phyloP scores from a whole-genome alignment of 2,113 vertebrate species.

The Phylloscopus trochiloides region DNA sequence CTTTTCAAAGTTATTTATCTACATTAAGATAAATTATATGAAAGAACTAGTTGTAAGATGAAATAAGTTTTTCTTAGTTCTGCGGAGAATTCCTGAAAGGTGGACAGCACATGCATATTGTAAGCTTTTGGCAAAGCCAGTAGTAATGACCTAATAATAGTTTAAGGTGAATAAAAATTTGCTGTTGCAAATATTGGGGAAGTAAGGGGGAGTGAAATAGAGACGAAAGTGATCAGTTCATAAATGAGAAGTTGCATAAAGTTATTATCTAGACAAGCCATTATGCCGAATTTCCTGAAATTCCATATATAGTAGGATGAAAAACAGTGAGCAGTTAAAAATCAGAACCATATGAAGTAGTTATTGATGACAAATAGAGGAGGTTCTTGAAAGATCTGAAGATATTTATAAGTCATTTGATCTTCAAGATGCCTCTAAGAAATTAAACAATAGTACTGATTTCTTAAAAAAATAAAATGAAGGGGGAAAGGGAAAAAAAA shows the following conservation, averaged over 20 bases:
- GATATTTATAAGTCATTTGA: background rate
- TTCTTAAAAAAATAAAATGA: background rate
- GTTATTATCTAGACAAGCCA: background rate
- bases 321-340: constrained; percentile 8
- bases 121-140: background rate
- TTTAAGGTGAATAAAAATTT: background rate
- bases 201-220: background rate
- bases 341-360: background rate
- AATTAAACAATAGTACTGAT: background rate
- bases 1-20: background rate
- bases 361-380: background rate
- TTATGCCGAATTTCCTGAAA: constrained; percentile 15
- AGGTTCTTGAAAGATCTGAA: background rate
- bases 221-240: background rate
- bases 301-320: background rate
- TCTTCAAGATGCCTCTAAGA: background rate
- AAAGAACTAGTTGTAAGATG: background rate
- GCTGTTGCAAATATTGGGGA: background rate
- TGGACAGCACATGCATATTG: background rate
- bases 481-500: accelerated
- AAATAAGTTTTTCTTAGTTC: background rate
- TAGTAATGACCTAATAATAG: background rate
- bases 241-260: constrained; percentile 7
- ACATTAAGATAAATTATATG: background rate
- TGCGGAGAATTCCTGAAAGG: background rate